Evolutionary conservation across 1,140 invertebrate genomes (phyloP).

Genomic region (Neodiprion virginianus): DNA sequence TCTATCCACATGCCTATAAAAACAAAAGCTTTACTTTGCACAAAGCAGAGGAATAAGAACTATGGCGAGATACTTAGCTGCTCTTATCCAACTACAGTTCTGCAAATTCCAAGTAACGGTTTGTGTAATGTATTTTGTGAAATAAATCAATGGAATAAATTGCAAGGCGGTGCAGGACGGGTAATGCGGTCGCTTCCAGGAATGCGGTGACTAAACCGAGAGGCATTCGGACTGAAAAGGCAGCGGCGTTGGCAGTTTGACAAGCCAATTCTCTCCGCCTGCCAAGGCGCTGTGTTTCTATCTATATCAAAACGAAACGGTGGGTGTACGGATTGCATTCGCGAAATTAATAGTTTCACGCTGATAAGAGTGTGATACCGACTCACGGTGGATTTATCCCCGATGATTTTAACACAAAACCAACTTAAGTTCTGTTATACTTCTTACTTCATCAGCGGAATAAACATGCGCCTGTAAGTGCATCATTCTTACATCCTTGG

Average conservation of each 20-base stretch:
- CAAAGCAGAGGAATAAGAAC: neutral
- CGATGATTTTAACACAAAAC: no score
- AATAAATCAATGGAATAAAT: slow-evolving; percentile 8
- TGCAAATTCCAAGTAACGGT: neutral
- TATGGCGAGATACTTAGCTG: neutral
- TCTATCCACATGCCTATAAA: no score
- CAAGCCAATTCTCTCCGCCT: slow-evolving; percentile 51
- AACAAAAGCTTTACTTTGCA: neutral
- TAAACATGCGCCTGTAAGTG: no score
- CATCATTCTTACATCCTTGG: no score
- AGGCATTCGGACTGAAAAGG: slow-evolving; percentile 41
- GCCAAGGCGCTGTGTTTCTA: slow-evolving; percentile 57
- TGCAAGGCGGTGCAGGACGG: neutral
- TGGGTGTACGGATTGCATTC: neutral
- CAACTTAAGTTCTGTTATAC: no score
- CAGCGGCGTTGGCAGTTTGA: slow-evolving; percentile 51
- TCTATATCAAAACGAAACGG: slow-evolving; percentile 55
- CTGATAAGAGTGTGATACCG: no score
- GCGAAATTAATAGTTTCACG: neutral
- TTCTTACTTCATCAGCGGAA: no score
- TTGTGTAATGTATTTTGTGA: neutral
- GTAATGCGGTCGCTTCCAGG: slow-evolving; percentile 39
- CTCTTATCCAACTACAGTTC: no score
- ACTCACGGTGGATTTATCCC: no score
- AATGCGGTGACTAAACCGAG: slow-evolving; percentile 51